A percentile compares a stretch with the other conserved stretches of the same genome.
Conservation (phyloP, 2,113 vertebrate genomes). For the Podocnemis expansa region DNA sequence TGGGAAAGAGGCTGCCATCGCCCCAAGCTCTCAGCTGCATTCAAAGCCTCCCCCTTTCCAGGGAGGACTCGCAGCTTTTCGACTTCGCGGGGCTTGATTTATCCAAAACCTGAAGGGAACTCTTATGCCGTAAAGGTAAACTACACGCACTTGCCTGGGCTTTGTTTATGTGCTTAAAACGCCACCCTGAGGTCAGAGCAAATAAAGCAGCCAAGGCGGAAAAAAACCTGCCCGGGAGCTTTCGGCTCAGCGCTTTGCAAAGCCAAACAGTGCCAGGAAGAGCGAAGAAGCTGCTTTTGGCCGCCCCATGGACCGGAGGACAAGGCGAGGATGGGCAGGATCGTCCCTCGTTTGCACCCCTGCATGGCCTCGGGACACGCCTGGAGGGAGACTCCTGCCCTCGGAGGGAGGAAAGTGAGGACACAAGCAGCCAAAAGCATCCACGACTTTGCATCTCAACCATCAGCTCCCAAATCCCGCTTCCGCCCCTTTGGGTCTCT, state of each 20-base stretch:
- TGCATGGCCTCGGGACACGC: not conserved
- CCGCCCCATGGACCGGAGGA: not conserved
- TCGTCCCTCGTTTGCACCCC: not conserved
- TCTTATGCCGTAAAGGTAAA: constrained; percentile 49
- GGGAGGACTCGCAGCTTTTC: not conserved
- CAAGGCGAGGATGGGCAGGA: not conserved
- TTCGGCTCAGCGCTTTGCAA: constrained; percentile 44
- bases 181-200: constrained; percentile 79
- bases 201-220: constrained; percentile 48
- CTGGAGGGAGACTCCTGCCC: accelerated
- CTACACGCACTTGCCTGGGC: not conserved
- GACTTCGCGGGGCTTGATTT: constrained; percentile 39
- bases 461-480: not conserved
- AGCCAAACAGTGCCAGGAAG: constrained; percentile 1
- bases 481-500: not conserved
- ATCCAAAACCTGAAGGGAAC: constrained; percentile 52
- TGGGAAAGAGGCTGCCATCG: not conserved
- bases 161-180: constrained; percentile 77
- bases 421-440: accelerated
- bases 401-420: not conserved
- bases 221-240: constrained; percentile 14
- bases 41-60: constrained; percentile 2
- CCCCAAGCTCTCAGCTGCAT: too few species aligned
- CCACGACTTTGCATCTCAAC: not conserved
- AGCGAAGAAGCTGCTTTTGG: not conserved